A percentile compares a stretch with the other conserved stretches of the same genome.
Evolutionary conservation across 92 coral and sea anemone species (phyloP).

Genomic region (Parazoanthus darwini): DNA sequence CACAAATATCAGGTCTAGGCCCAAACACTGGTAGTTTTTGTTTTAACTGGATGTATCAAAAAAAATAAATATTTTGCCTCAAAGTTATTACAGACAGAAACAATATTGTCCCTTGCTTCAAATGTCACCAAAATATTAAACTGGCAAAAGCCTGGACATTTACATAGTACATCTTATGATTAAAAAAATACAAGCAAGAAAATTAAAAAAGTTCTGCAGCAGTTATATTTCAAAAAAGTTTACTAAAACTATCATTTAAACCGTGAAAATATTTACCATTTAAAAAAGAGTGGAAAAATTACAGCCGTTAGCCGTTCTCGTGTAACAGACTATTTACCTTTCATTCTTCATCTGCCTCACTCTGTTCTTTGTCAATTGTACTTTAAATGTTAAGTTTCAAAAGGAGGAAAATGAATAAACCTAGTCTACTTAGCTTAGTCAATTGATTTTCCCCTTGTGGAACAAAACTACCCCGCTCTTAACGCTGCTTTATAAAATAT

Average conservation of each 20-base stretch:
- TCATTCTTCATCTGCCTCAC: slow-evolving; percentile 9
- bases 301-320: background rate
- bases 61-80: background rate
- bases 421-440: background rate
- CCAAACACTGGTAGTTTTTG: too few species aligned
- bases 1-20: too few species aligned
- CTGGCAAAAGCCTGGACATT: background rate
- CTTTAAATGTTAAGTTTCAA: background rate
- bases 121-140: background rate
- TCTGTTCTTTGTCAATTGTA: slow-evolving; percentile 23
- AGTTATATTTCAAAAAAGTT: background rate
- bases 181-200: too few species aligned
- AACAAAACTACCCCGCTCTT: background rate
- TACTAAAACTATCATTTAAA: too few species aligned
- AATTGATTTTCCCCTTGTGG: background rate
- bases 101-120: background rate
- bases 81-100: too few species aligned
- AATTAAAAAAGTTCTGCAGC: background rate
- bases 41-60: too few species aligned
- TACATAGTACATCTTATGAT: too few species aligned
- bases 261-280: background rate
- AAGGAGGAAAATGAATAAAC: background rate
- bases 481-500: slow-evolving; percentile 11
- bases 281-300: too few species aligned
- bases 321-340: slow-evolving; percentile 2